Evolutionary conservation across 64 coral and sea anemone species (phyloP), one percentile per base, ranked within the genome.

Genomic region (Pachyseris speciosa): DNA sequence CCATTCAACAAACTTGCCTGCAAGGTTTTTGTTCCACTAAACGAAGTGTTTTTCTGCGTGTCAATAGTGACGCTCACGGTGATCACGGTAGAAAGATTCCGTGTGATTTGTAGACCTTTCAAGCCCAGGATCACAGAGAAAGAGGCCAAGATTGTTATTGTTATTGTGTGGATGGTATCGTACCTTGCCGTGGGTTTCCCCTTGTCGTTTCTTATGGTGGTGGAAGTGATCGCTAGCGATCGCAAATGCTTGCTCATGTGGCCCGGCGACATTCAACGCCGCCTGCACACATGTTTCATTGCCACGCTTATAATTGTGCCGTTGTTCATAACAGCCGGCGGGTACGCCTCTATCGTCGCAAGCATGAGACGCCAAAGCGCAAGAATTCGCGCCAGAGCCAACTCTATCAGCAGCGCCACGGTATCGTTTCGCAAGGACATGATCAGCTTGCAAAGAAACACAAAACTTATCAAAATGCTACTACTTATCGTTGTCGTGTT

Each of bases 11-110:
- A 92, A 10, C 65, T 87, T 22, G 87, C 90, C 3, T 99, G 97
- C 67, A 90, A 78, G 66, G 61, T 99, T 25, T 57, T 99, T 4
- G 58, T 90, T 2, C 90, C 97, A 0, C 65, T 99, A 3, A 99
- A 99, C 24, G 97, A 99, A 0, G 85, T 99, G 3, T 95, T 95
- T 40, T 95, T 95, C 51, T 87, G 90, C 47, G 97, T 99, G 12
- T 99, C 97, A 3, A 95, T 95, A 65, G 66, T 67, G 49, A 99
- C 97, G 0, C 78, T 99, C 29, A 95, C 94, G 5, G 73, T 95
- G 9, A 99, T 99, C 12, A 95, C 94, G 1, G 64, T 94, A 51
- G 97, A 99, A 61, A 84, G 97, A 13, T 95, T 93, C 49, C 68
- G 94, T 26, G 86, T 78, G 30, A 92, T 95, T 4, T 90, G 88